Evolutionary conservation across 35 echinoderm and acorn worm genomes (phyloP).

Genomic region (Anneissia japonica): DNA sequence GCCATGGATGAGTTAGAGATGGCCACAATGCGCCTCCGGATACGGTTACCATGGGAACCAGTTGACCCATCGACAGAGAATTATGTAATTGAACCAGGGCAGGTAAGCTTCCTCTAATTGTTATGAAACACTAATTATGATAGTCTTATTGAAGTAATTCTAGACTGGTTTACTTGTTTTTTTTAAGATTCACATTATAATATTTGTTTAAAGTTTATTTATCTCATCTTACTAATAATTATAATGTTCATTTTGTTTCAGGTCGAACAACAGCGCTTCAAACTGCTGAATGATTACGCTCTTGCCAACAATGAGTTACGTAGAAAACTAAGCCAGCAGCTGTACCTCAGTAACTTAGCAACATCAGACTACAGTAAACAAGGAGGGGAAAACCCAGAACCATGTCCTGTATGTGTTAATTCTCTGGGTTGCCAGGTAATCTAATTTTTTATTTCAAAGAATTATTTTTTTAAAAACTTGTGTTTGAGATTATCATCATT

Average conservation of each 20-base stretch:
- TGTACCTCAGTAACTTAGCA: slow-evolving; percentile 75
- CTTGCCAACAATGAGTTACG: slow-evolving; percentile 68
- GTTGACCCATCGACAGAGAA: slow-evolving; percentile 64
- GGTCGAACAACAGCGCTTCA: slow-evolving; percentile 63
- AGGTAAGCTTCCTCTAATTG: slow-evolving; percentile 39
- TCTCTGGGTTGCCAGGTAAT: not conserved
- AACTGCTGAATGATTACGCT: slow-evolving; percentile 63
- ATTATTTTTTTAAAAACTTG: too few species aligned
- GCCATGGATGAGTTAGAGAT: slow-evolving; percentile 96
- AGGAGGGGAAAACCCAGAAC: slow-evolving; percentile 74
- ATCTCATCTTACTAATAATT: not conserved
- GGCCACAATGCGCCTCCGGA: slow-evolving; percentile 78
- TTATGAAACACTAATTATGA: not conserved
- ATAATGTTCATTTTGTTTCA: slow-evolving; percentile 6
- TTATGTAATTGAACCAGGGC: slow-evolving; percentile 65
- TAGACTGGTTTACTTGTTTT: not conserved
- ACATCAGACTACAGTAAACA: slow-evolving; percentile 45
- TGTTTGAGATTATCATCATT: too few species aligned
- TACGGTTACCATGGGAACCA: slow-evolving; percentile 61
- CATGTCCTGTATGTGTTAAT: slow-evolving; percentile 72
- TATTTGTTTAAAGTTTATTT: not conserved
- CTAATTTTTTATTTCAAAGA: too few species aligned
- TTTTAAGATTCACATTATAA: not conserved
- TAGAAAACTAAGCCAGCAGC: slow-evolving; percentile 81
- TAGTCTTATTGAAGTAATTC: not conserved